Conservation (phyloP, 2,888 invertebrate genomes). For the Notodonta ziczac region DNA sequence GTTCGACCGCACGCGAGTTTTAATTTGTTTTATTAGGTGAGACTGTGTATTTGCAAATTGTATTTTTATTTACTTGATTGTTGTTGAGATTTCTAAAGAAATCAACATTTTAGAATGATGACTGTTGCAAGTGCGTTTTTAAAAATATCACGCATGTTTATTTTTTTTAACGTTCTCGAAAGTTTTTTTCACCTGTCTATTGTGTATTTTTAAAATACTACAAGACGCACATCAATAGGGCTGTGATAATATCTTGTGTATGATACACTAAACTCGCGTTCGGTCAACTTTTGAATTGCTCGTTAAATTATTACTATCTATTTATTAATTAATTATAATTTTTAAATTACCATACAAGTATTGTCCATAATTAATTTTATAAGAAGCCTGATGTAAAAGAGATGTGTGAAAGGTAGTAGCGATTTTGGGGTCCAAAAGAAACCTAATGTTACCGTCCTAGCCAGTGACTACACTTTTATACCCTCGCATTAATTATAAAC, state of each 20-base stretch:
- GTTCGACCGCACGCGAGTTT: slow-evolving; percentile 57
- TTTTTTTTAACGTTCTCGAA: slow-evolving; percentile 23
- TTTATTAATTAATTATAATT: slow-evolving; percentile 48
- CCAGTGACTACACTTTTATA: slow-evolving; percentile 60
- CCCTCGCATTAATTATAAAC: slow-evolving; percentile 32
- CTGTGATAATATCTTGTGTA: slow-evolving; percentile 76
- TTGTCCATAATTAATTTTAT: slow-evolving; percentile 65
- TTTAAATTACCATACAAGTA: slow-evolving; percentile 76
- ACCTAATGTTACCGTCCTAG: slow-evolving; percentile 69
- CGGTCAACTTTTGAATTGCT: slow-evolving; percentile 56
- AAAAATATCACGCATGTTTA: slow-evolving; percentile 19
- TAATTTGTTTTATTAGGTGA: slow-evolving; percentile 33
- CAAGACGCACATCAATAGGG: slow-evolving; percentile 77
- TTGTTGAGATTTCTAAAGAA: slow-evolving; percentile 20
- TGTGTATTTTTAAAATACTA: slow-evolving; percentile 42
- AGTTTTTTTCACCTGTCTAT: slow-evolving; percentile 47
- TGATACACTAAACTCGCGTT: slow-evolving; percentile 58
- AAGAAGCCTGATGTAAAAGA: slow-evolving; percentile 55
- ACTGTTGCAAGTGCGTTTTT: slow-evolving; percentile 19
- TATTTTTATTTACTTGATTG: slow-evolving; percentile 25
- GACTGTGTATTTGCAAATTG: slow-evolving; percentile 40
- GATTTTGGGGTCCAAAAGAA: slow-evolving; percentile 58
- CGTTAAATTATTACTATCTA: slow-evolving; percentile 48
- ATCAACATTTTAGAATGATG: slow-evolving; percentile 18
- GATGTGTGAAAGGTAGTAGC: slow-evolving; percentile 58